Base-by-base conservation (phyloP, 2,113 vertebrate genomes). In the Lucifuga dentata region DNA sequence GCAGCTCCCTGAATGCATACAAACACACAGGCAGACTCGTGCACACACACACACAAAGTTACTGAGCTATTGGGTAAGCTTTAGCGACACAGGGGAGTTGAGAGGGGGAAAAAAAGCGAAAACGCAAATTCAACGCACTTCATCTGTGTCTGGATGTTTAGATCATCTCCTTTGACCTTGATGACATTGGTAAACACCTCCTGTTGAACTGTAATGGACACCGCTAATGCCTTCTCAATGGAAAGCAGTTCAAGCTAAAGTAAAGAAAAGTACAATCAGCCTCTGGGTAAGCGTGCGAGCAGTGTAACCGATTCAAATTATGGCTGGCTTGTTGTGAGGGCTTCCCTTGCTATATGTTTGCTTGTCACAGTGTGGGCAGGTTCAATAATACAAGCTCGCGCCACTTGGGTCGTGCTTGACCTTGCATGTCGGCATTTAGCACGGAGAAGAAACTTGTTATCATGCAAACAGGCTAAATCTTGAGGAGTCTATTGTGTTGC, bases 391-490 rank as follows among this genome's bases (percentile, higher is more conserved):
- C 64, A 9, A 72, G 68, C 74, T 40, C 64, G 74, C 69, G 58
- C 68, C 77, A 79, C 76, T 86, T 17, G 56, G 73, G 69, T 52
- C 11, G 69, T 60, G 79, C 81, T 80, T 84, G 84, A 88, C 82
- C 76, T 86, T 86, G 82, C 56, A 5, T 65, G 64, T 72, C 80
- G 73, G 74, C 77, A 45, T 80, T 76, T 76, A 67, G 60, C 13
- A 29, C 16, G 48, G 51, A 75, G 38, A 79, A 68, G 78, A 24
- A 80, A 73, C 49, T 83, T 70, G 50, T 84, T 83, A 88, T 76
- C 81, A 80, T 77, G 79, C 78, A 84, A 83, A 90, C 78, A 80
- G 64, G 79, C 68, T 46, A 70, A 67, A 77, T 82, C 75, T 73
- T 58, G 60, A 79, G 63, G 78, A 79, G 71, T 75, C 78, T 77